Conservation (phyloP, 64 coral and sea anemone species). For the Montipora cactus region DNA sequence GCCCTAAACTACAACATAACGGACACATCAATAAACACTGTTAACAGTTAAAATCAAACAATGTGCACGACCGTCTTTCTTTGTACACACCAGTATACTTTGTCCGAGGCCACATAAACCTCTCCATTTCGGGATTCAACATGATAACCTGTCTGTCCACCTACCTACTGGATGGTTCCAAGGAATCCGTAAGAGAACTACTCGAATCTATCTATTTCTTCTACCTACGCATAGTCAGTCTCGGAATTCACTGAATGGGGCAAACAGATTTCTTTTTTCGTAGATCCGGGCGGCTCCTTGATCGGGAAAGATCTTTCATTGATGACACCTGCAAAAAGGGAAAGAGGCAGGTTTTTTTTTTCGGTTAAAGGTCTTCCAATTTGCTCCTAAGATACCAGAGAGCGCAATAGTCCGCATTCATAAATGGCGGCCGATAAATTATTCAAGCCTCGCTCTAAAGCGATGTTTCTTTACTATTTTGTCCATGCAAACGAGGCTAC, state of each 20-base stretch:
- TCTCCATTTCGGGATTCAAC: background rate
- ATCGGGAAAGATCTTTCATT: conserved; percentile 56
- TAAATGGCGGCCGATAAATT: too few species aligned
- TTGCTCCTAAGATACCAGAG: too few species aligned
- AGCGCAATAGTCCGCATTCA: too few species aligned
- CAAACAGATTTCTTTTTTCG: conserved; percentile 62
- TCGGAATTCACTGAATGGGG: conserved; percentile 28
- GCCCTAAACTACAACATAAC: too few species aligned
- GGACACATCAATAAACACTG: too few species aligned
- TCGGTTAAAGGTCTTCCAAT: too few species aligned
- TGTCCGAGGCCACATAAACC: background rate
- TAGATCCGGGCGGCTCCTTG: conserved; percentile 56
- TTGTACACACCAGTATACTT: background rate
- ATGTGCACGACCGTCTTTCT: background rate
- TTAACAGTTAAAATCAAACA: too few species aligned
- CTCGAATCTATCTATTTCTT: background rate
- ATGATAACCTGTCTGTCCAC: background rate
- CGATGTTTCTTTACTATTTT: too few species aligned
- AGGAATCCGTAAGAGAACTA: background rate
- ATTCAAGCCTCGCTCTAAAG: too few species aligned
- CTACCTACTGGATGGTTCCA: background rate
- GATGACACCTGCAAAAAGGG: conserved; percentile 24
- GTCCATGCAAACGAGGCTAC: too few species aligned
- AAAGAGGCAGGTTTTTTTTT: background rate
- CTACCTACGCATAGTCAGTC: background rate